phyloP scores from a whole-genome alignment of 2,888 invertebrate genomes.

The Esperia sulphurella region DNA sequence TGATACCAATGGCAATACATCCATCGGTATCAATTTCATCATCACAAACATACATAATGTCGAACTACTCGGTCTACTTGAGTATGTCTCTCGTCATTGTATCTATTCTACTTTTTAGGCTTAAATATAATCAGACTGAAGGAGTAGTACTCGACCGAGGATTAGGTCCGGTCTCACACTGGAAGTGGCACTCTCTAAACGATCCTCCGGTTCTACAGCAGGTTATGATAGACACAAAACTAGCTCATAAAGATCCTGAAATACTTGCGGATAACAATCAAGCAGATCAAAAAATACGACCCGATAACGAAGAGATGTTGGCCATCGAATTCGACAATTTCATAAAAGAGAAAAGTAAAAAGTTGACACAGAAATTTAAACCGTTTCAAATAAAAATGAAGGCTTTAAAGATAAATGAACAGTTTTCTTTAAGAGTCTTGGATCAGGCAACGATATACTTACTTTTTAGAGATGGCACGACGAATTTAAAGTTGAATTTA shows the following conservation, averaged over 20 bases:
- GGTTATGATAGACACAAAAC: conserved; percentile 69
- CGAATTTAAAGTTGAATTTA: conserved; percentile 59
- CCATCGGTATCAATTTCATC: no score
- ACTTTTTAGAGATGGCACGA: conserved; percentile 57
- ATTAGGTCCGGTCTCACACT: conserved; percentile 62
- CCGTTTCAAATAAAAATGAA: conserved; percentile 72
- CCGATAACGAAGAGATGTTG: conserved; percentile 65
- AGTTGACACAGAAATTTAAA: conserved; percentile 55
- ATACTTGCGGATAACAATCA: conserved; percentile 36
- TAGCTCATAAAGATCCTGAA: conserved; percentile 56
- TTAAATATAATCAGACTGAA: conserved; percentile 72
- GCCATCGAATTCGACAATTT: conserved; percentile 68
- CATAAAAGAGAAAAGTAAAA: conserved; percentile 64
- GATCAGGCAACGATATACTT: conserved; percentile 65
- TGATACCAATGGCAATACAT: no score
- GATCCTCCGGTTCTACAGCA: conserved; percentile 64
- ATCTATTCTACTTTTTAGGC: conserved; percentile 28
- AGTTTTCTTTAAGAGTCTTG: conserved; percentile 60
- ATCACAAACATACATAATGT: no score
- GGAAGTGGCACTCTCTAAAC: conserved; percentile 72
- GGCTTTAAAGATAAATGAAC: conserved; percentile 65
- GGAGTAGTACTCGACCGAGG: conserved; percentile 60
- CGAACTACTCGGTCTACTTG: no score
- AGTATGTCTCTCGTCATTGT: no score
- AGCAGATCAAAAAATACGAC: background rate